phyloP scores from a whole-genome alignment of 92 coral and sea anemone genomes.

The Epizoanthus fatuus region DNA sequence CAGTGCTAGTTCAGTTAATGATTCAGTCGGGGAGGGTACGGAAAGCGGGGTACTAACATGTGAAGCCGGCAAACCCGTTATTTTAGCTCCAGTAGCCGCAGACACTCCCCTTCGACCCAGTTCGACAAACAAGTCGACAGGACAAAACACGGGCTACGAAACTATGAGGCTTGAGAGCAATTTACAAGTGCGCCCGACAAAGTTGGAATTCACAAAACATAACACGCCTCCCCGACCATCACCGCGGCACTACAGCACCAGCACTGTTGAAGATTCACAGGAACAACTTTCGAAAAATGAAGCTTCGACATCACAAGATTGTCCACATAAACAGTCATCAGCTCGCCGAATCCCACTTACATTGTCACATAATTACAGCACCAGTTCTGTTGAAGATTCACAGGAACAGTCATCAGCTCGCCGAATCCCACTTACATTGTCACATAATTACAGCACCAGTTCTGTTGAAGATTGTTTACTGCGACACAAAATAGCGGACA shows the following conservation, averaged over 20 bases:
- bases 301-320: background rate
- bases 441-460: background rate
- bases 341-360: background rate
- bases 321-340: background rate
- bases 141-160: background rate
- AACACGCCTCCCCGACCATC: background rate
- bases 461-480: background rate
- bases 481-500: background rate
- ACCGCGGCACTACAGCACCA: slow-evolving; percentile 5
- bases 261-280: background rate
- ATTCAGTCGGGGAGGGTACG: background rate
- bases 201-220: background rate
- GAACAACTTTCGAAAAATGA: background rate
- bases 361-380: background rate
- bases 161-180: background rate
- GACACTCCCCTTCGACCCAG: background rate
- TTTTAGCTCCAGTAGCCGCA: background rate
- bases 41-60: background rate
- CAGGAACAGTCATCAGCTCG: background rate
- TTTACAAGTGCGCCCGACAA: background rate
- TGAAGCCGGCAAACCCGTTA: background rate
- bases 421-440: background rate
- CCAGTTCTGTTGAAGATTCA: background rate
- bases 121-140: background rate
- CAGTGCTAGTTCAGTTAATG: background rate